Percentiles rank a stretch among this genome's conserved stretches.
Conservation (phyloP, 2,888 invertebrate genomes). For the Salticus scenicus region DNA sequence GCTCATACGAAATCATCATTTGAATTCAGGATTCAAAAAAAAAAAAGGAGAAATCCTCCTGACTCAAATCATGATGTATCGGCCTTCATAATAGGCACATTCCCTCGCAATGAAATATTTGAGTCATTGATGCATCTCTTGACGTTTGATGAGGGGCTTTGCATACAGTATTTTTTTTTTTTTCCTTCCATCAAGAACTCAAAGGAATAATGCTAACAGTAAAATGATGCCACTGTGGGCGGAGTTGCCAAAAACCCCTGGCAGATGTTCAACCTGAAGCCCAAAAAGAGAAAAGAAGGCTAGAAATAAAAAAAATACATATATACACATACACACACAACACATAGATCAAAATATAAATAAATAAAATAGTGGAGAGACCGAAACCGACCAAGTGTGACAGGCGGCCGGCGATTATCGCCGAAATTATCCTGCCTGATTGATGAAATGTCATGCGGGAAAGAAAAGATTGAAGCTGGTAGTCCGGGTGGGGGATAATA, state of each 20-base stretch:
- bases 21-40: too few relatives aligned
- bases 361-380: constrained; percentile 56
- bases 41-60: neutral
- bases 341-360: constrained; percentile 69
- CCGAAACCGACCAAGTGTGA: constrained; percentile 58
- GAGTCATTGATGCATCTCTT: neutral
- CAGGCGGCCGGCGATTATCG: constrained; percentile 62
- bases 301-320: neutral
- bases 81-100: neutral
- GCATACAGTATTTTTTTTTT: neutral
- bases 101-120: neutral
- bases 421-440: constrained; percentile 68
- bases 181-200: neutral
- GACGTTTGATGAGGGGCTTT: neutral
- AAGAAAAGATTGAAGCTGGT: constrained; percentile 61
- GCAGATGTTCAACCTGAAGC: constrained; percentile 68
- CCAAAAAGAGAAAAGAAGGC: constrained; percentile 26
- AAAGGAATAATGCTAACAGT: constrained; percentile 21
- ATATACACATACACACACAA: constrained; percentile 45
- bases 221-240: constrained; percentile 59
- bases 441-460: constrained; percentile 66
- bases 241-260: constrained; percentile 62
- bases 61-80: neutral
- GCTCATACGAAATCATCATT: too few relatives aligned
- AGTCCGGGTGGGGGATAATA: constrained; percentile 9